Conservation (phyloP, 2,113 vertebrate genomes). For the Paratilapia polleni region DNA sequence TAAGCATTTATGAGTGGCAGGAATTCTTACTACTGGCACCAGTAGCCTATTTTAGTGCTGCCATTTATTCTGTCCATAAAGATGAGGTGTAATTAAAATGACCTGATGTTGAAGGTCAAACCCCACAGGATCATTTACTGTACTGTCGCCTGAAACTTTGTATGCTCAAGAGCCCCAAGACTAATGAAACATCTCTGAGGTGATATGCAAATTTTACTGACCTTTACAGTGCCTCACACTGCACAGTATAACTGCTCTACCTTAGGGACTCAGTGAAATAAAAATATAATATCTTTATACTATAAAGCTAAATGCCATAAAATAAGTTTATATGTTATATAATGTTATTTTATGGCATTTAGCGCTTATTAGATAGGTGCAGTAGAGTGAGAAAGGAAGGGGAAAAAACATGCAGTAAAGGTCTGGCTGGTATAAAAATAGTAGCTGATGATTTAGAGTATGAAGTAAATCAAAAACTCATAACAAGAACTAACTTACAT, state of each 20-base stretch:
- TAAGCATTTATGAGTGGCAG: conserved; percentile 42
- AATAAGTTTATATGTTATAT: neutral
- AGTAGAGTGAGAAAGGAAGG: neutral
- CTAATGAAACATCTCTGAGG: conserved; percentile 42
- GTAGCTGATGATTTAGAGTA: neutral
- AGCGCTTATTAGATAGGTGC: neutral
- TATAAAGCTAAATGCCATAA: neutral
- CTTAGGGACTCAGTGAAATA: neutral
- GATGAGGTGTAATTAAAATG: conserved; percentile 40
- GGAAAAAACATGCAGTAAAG: neutral
- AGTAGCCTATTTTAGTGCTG: conserved; percentile 17
- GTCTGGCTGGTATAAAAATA: fast-evolving
- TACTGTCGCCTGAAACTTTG: neutral
- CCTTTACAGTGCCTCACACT: conserved; percentile 29
- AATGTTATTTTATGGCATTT: neutral
- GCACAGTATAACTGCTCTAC: neutral
- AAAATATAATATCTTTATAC: neutral
- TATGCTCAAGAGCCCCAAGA: neutral
- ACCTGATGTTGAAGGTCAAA: conserved; percentile 48
- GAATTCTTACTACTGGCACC: conserved; percentile 23
- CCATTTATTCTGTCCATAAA: conserved; percentile 31
- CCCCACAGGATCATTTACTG: conserved; percentile 24
- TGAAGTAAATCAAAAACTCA: neutral
- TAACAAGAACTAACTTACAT: neutral
- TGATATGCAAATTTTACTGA: conserved; percentile 40